A percentile compares a stretch with the other conserved stretches of the same genome.
phyloP scores from a whole-genome alignment of 2,797 vertebrate genomes.

The Salarias fasciatus region DNA sequence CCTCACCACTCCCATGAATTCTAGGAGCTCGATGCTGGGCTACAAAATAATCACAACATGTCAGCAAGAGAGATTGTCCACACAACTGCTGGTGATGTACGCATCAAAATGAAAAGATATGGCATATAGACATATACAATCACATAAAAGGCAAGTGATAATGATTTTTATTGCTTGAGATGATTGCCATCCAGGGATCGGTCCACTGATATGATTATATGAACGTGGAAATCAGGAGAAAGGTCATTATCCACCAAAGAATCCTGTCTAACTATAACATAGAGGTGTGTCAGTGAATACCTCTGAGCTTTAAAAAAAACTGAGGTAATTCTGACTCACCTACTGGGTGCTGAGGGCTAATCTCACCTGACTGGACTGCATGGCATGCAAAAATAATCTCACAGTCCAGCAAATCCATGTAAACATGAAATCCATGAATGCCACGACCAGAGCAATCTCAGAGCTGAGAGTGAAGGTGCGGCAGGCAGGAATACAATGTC shows the following conservation, averaged over 20 bases:
- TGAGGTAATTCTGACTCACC: slow-evolving; percentile 52
- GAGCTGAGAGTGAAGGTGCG: slow-evolving; percentile 22
- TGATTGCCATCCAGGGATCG: neutral
- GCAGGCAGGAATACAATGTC: neutral
- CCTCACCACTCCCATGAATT: slow-evolving; percentile 77
- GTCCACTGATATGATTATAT: neutral
- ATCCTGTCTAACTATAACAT: slow-evolving; percentile 40
- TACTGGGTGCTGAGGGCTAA: slow-evolving; percentile 9
- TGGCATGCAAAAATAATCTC: slow-evolving; percentile 13
- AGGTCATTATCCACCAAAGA: slow-evolving; percentile 29
- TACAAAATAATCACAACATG: slow-evolving; percentile 36
- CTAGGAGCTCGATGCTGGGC: slow-evolving; percentile 82
- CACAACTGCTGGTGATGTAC: neutral
- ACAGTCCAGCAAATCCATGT: neutral
- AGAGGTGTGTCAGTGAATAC: slow-evolving; percentile 53
- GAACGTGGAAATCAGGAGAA: slow-evolving; percentile 8
- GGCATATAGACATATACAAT: neutral
- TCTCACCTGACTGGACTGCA: slow-evolving; percentile 21
- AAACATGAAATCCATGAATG: too few relatives aligned
- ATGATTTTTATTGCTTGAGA: neutral
- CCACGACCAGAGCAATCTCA: too few relatives aligned
- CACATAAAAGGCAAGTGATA: neutral
- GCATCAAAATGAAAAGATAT: neutral
- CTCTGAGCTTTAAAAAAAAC: slow-evolving; percentile 23
- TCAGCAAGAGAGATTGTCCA: neutral